phyloP scores from a whole-genome alignment of 2,797 vertebrate genomes.

The Selene dorsalis region DNA sequence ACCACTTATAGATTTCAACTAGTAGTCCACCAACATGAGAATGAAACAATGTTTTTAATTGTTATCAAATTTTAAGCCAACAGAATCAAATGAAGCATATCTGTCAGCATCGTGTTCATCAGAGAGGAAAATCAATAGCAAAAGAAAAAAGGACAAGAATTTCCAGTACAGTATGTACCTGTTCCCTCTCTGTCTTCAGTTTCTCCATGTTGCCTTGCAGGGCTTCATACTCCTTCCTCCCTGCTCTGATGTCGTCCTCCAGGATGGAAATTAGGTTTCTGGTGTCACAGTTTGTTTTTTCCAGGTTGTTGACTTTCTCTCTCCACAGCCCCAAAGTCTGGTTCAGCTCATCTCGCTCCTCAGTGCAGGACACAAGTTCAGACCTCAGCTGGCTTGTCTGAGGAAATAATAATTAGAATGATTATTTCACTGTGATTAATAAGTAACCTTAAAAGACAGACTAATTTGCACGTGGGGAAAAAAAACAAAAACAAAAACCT shows the following conservation, averaged over 20 bases:
- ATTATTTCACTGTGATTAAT: neutral
- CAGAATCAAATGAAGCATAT: neutral
- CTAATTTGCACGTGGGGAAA: neutral
- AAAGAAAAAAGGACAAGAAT: neutral
- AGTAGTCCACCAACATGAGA: neutral
- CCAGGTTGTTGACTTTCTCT: conserved; percentile 81
- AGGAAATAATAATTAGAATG: conserved; percentile 1
- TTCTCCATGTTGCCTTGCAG: conserved; percentile 72
- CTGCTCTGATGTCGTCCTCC: conserved; percentile 83
- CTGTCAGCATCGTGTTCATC: neutral
- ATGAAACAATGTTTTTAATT: neutral
- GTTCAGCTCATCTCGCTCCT: conserved; percentile 84
- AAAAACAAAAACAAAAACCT: neutral
- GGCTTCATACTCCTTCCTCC: conserved; percentile 77
- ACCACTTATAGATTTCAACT: neutral
- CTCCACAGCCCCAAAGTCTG: conserved; percentile 80
- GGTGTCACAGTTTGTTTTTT: conserved; percentile 79
- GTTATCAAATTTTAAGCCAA: too few relatives aligned
- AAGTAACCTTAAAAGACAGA: neutral
- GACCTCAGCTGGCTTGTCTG: conserved; percentile 80
- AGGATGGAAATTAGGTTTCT: conserved; percentile 80
- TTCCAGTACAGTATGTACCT: conserved; percentile 49
- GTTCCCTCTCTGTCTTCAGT: conserved; percentile 79
- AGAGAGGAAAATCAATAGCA: neutral
- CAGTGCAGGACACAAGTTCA: conserved; percentile 83